Conservation (phyloP, 2,113 vertebrate species). For the Caranx ignobilis region DNA sequence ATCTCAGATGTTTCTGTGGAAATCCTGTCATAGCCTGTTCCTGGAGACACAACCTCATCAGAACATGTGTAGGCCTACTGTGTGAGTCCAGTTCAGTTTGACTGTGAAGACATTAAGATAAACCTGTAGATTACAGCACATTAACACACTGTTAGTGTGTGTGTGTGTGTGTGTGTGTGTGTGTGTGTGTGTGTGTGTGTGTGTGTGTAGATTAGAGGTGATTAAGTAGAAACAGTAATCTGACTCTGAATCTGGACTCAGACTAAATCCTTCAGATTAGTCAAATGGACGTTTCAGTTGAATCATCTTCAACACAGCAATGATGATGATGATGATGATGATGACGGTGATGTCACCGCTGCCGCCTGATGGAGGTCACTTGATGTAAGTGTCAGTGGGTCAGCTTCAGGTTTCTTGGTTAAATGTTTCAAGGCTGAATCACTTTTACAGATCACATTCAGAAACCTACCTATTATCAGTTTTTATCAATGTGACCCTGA, state of each 20-base stretch:
- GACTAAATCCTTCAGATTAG: constrained; percentile 74
- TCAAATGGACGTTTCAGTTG: constrained; percentile 65
- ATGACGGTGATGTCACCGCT: constrained; percentile 26
- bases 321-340: constrained; percentile 31
- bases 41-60: too few species aligned
- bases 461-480: background rate
- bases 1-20: too few species aligned
- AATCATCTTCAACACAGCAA: constrained; percentile 65
- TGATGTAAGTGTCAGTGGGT: background rate
- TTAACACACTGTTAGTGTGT: constrained; percentile 31
- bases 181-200: constrained; percentile 42
- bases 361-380: constrained; percentile 9
- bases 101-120: background rate
- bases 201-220: constrained; percentile 61
- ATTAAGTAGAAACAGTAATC: constrained; percentile 66
- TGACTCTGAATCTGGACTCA: constrained; percentile 64
- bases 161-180: constrained; percentile 43
- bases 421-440: background rate
- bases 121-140: constrained; percentile 54
- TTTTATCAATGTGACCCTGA: background rate
- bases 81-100: constrained; percentile 30
- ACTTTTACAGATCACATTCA: background rate
- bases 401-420: constrained; percentile 5
- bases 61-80: constrained; percentile 12
- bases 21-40: too few species aligned